Evolutionary conservation across 2,113 vertebrate genomes (phyloP).

Genomic region (Equus quagga): DNA sequence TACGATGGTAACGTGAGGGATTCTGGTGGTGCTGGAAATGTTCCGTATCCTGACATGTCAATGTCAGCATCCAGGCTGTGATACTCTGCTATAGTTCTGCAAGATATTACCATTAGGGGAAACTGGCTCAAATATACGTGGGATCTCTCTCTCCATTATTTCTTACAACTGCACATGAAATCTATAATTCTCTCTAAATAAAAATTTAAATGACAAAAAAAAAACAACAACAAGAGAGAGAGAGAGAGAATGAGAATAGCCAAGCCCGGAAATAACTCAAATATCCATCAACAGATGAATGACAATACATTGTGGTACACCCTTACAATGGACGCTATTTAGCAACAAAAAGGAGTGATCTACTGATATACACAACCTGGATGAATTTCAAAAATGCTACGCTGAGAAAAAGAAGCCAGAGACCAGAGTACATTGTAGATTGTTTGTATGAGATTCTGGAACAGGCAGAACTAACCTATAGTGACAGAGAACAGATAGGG

Average conservation of each 20-base stretch:
- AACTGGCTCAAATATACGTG: neutral
- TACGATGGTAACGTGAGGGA: neutral
- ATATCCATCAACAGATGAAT: neutral
- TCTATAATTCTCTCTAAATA: neutral
- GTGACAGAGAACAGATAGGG: neutral
- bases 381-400: neutral
- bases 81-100: neutral
- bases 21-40: neutral
- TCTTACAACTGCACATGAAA: neutral
- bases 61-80: neutral
- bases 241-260: neutral
- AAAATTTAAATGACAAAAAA: neutral
- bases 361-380: neutral
- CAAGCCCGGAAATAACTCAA: neutral
- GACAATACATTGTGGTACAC: neutral
- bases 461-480: neutral
- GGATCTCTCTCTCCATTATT: neutral
- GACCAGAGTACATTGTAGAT: neutral
- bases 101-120: neutral
- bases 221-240: neutral
- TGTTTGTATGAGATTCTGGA: neutral
- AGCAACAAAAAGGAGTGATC: neutral
- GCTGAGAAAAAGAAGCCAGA: neutral
- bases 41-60: neutral
- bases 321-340: neutral